Base-by-base conservation (phyloP, 2,888 invertebrate species). In the Halocaridina rubra region DNA sequence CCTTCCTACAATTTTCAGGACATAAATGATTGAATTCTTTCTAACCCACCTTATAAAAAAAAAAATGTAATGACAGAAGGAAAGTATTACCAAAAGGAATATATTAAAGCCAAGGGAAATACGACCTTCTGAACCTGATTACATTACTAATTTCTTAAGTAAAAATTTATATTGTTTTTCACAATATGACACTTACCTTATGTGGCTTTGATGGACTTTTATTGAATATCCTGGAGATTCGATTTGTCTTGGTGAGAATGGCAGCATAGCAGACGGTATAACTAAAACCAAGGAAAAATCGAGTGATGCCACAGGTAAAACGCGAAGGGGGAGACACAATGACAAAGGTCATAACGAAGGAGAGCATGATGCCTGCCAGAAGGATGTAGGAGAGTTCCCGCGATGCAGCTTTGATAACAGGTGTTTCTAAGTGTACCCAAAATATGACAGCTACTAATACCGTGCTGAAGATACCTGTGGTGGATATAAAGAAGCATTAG, bases 341-440 rank as follows among this genome's bases (percentile, higher is more conserved):
- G 19, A 92, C 91, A 88, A 93, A 93, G 0, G 92, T 92, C 88
- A 92, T 91, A 3, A 90, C 89, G 89, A 92, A 93, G 3, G 92
- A 93, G 8, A 92, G 89, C 46, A 92, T 90, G 57, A 92, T 92
- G 2, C 92, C 93, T 29, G 91, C 84, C 16, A 93, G 90, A 29
- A 93, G 89, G 1, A 93, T 89, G 67, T 91, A 92, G 77, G 92
- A 92, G 10, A 93, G 90, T 88, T 93, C 93, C 29, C 93, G 90
- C 1, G 93, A 93, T 0, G 92, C 92, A 0, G 93, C 93, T 89
- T 93, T 93, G 87, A 93, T 92, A 77, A 93, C 91, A 1, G 93
- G 93, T 0, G 93, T 93, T 46, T 92, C 91, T 74, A 91, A 90
- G 89, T 92, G 92, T 16, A 90, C 90, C 91, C 92, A 91, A 89